These are phyloP conservation scores for Hirtodrosophila alboralis DNA, from an alignment of 2,888 invertebrate species.

Conservation along the genomic window DNA sequence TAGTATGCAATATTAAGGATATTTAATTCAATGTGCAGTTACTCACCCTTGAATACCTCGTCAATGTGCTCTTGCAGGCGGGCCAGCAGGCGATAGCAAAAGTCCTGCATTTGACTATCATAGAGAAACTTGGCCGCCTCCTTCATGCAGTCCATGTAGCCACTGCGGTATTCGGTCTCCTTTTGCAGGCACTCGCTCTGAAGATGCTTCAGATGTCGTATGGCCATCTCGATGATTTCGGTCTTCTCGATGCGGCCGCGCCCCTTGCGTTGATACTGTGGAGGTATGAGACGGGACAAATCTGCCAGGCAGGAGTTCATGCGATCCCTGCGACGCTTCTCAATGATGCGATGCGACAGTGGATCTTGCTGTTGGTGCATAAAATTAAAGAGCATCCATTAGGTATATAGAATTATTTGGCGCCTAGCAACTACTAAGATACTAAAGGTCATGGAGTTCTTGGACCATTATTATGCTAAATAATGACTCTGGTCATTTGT, in stretches of 20 bases:
- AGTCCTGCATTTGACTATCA: conserved; percentile 92
- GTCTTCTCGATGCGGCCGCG: conserved; percentile 98
- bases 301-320: conserved; percentile 99
- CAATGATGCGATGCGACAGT: conserved; percentile 98
- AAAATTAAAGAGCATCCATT: conserved; percentile 14
- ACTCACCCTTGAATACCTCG: conserved; percentile 86
- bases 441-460: conserved; percentile 44
- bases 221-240: conserved; percentile 99
- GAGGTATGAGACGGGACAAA: conserved; percentile 95
- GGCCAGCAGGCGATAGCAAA: conserved; percentile 91
- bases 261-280: conserved; percentile 96
- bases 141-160: conserved; percentile 95
- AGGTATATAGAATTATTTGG: not conserved
- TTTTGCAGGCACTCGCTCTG: conserved; percentile 87
- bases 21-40: too few relatives aligned
- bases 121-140: conserved; percentile 95
- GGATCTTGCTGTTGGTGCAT: conserved; percentile 91
- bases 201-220: conserved; percentile 95
- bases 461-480: conserved; percentile 37
- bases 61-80: conserved; percentile 95
- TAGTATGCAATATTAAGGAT: not conserved
- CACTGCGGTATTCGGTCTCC: conserved; percentile 88
- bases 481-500: conserved; percentile 18
- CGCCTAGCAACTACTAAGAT: conserved; percentile 22
- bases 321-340: conserved; percentile 96